Base-by-base conservation (phyloP, 2,888 invertebrate genomes). In the Leptarthrus brevirostris region DNA sequence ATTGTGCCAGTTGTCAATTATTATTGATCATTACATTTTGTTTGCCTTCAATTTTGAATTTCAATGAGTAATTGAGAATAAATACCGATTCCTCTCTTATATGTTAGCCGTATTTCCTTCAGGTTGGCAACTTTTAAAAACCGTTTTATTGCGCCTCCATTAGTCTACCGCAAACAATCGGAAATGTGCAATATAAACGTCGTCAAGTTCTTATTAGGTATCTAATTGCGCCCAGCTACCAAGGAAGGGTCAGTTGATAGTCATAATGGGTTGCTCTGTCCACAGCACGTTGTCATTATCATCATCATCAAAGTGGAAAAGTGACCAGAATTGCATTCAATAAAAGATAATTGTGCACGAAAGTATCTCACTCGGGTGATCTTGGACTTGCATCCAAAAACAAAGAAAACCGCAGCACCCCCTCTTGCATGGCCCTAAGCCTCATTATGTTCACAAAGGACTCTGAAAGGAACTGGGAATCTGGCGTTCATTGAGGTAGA, bases 261-360 rank as follows among this genome's bases (percentile, higher is more conserved):
- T 18, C 49, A 49, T 49, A 16, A 66, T 26, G 26, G 47, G 12
- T n/a, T n/a, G n/a, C n/a, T n/a, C 66, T 14, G 10, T 6, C 14
- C 16, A 16, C 26, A 14, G 22, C 14, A 10, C 16, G 26, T 66
- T 34, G 49, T 70, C 53, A 70, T 70, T 36, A 70, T 36, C 70
- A 70, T 53, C 70, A 70, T 52, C 70, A 70, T 26, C 53, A 52
- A 49, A 70, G 36, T 52, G 53, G 49, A 70, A 70, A 70, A 70
- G 34, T 36, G 53, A 70, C 49, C 70, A 52, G 53, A 70, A 52
- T 20, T 52, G 36, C 49, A 36, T 52, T 36, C 70, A 70, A 70
- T 53, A 70, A 70, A 70, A 52, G 10, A 49, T 66, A 66, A 66
- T 49, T 66, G 66, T 49, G 26, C 54, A 70, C 71, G 40, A 52